These are phyloP conservation scores for Pseudoatta argentina DNA, from an alignment of 1,140 invertebrate species.

Conservation along the genomic window DNA sequence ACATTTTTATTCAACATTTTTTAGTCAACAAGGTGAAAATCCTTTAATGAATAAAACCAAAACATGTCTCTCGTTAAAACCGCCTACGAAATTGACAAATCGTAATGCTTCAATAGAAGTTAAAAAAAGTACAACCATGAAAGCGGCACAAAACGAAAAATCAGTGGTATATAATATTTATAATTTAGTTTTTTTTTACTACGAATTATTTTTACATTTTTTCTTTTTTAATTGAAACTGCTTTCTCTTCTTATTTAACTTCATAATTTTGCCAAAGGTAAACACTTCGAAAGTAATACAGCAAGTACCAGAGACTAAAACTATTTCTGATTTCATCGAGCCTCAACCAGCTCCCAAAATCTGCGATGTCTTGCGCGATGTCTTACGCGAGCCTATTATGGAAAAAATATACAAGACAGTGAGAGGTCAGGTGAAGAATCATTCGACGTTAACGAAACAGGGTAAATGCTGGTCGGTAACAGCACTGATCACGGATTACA, in stretches of 20 bases:
- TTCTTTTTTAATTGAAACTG: not conserved
- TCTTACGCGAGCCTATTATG: slow-evolving; percentile 66
- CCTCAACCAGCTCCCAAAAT: slow-evolving; percentile 50
- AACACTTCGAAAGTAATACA: slow-evolving; percentile 62
- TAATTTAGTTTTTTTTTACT: not conserved
- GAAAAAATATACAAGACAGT: slow-evolving; percentile 70
- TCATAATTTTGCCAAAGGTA: slow-evolving; percentile 38
- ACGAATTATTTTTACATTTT: not conserved
- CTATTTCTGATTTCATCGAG: slow-evolving; percentile 50
- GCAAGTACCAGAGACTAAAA: slow-evolving; percentile 69
- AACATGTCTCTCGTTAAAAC: not conserved
- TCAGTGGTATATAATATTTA: slow-evolving; percentile 23
- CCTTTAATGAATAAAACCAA: not conserved
- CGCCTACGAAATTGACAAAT: not conserved
- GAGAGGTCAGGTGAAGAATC: slow-evolving; percentile 68
- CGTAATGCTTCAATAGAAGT: not conserved
- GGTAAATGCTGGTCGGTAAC: slow-evolving; percentile 76
- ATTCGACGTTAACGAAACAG: slow-evolving; percentile 75
- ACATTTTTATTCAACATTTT: slow-evolving; percentile 5
- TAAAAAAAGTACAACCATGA: not conserved
- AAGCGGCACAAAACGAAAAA: not conserved
- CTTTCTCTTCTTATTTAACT: not conserved
- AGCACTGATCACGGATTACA: slow-evolving; percentile 77
- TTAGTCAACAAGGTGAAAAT: slow-evolving; percentile 17
- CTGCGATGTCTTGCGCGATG: slow-evolving; percentile 75